These are phyloP conservation scores for Urocynchramus pylzowi DNA, from an alignment of 2,113 vertebrate species.

Conservation along the genomic window DNA sequence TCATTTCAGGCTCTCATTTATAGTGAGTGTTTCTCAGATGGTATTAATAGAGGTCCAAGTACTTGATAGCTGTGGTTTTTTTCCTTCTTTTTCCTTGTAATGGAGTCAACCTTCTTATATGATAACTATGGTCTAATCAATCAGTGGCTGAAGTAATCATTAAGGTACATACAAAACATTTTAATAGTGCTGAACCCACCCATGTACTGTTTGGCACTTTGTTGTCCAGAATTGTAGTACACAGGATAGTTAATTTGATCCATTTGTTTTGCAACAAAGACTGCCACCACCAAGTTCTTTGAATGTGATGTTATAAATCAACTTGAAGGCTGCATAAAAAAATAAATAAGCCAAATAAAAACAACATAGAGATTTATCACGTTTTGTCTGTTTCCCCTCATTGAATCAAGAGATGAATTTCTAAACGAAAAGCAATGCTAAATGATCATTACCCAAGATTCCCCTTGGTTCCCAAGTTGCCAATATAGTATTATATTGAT, in stretches of 20 bases:
- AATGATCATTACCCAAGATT: not conserved
- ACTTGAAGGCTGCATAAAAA: constrained; percentile 44
- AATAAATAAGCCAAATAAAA: constrained; percentile 57
- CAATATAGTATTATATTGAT: not conserved
- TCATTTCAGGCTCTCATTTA: constrained; percentile 68
- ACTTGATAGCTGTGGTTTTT: constrained; percentile 27
- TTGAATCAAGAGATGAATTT: not conserved
- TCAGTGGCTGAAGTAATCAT: constrained; percentile 17
- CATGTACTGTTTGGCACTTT: not conserved
- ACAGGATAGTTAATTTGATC: constrained; percentile 54
- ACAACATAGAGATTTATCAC: not conserved
- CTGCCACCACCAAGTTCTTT: constrained; percentile 37
- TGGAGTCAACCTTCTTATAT: not conserved
- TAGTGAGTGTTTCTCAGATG: constrained; percentile 17
- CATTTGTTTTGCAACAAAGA: constrained; percentile 55
- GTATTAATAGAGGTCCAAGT: constrained; percentile 59
- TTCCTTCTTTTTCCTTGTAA: not conserved
- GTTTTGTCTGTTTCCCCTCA: not conserved
- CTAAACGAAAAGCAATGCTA: not conserved
- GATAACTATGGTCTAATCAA: constrained; percentile 36
- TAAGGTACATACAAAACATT: constrained; percentile 17
- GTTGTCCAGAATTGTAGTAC: constrained; percentile 33
- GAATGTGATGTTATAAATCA: constrained; percentile 61
- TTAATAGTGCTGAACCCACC: constrained; percentile 34
- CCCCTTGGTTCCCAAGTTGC: not conserved